Conservation (phyloP, 2,888 invertebrate species). For the Hartigia nigra region DNA sequence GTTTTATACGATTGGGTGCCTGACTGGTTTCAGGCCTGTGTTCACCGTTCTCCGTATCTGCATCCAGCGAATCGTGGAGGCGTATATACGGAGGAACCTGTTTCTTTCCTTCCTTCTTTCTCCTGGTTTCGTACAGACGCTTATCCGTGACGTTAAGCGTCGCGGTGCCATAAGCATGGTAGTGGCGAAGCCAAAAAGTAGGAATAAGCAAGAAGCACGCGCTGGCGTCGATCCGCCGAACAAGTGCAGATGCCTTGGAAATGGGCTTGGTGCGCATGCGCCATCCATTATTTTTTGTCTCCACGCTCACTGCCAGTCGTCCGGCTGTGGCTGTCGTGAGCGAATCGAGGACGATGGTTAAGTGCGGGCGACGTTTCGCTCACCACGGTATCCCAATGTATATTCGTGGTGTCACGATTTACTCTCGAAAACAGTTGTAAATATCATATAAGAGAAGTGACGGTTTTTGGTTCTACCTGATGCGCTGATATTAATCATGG, state of each 20-base stretch:
- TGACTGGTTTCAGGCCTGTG: neutral
- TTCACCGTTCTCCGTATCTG: neutral
- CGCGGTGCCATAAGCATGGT: neutral
- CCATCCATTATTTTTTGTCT: conserved; percentile 8
- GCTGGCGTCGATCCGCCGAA: conserved; percentile 5
- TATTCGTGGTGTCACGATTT: neutral
- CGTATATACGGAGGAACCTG: neutral
- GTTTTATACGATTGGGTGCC: neutral
- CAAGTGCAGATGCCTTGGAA: conserved; percentile 34
- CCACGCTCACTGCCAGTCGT: conserved; percentile 16
- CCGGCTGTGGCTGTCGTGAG: conserved; percentile 22
- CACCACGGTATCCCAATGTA: neutral
- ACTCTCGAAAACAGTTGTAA: neutral
- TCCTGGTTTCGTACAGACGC: neutral
- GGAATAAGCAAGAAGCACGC: neutral
- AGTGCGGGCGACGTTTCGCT: conserved; percentile 22
- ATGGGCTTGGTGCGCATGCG: conserved; percentile 25
- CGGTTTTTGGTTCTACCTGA: neutral
- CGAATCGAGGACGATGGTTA: conserved; percentile 23
- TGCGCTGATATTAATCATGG: conserved; percentile 70
- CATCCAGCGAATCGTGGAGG: neutral
- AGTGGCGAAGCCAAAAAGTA: neutral
- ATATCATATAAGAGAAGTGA: neutral
- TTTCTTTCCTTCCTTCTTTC: neutral
- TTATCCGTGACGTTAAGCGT: neutral